Conservation (phyloP, 2,797 vertebrate genomes). For the Microctenopoma lineatum region DNA sequence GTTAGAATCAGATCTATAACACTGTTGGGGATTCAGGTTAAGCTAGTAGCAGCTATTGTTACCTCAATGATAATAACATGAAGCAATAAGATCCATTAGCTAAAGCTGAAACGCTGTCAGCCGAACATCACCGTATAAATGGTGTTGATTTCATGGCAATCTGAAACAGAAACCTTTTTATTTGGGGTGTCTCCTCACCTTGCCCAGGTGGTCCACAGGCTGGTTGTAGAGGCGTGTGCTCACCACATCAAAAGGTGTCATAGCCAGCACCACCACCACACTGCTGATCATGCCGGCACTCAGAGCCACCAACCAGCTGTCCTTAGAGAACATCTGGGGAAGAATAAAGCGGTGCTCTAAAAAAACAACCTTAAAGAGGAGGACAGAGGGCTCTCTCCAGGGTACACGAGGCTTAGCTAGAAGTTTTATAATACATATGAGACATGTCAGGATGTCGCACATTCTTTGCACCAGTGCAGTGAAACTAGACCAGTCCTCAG, state of each 20-base stretch:
- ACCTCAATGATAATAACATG: not conserved
- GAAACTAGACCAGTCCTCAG: constrained; percentile 2
- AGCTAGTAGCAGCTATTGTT: not conserved
- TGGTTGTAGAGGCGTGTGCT: constrained; percentile 90
- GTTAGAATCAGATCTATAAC: not conserved
- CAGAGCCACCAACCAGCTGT: constrained; percentile 84
- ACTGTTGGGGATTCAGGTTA: not conserved
- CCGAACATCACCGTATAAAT: no score
- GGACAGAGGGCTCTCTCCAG: not conserved
- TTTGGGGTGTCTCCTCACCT: constrained; percentile 70
- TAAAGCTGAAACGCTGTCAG: not conserved
- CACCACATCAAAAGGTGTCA: constrained; percentile 89
- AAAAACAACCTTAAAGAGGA: not conserved
- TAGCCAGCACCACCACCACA: constrained; percentile 83
- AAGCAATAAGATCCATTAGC: not conserved
- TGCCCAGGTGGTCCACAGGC: constrained; percentile 81
- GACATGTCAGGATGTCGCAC: not conserved
- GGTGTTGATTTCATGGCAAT: no score
- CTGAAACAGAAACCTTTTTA: not conserved
- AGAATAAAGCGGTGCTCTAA: not conserved
- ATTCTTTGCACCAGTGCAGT: not conserved
- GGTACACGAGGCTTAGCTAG: not conserved
- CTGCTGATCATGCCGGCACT: constrained; percentile 86
- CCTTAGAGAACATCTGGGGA: constrained; percentile 76
- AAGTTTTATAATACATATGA: not conserved